Conservation (phyloP, 1,140 invertebrate genomes). For the Maconellicoccus hirsutus region DNA sequence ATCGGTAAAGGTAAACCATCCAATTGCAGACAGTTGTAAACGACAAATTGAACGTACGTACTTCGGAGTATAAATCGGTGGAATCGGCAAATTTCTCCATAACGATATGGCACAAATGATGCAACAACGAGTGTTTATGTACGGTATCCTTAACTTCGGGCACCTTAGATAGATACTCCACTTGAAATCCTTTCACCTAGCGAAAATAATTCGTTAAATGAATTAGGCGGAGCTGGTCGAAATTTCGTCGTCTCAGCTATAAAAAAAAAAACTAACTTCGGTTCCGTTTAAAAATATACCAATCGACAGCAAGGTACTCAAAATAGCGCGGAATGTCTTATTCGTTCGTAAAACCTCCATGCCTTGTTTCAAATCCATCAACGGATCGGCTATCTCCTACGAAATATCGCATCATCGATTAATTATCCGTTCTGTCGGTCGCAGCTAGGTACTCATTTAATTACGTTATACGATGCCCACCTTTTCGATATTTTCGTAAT, state of each 20-base stretch:
- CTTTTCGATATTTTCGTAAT: conserved; percentile 92
- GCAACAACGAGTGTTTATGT: conserved; percentile 92
- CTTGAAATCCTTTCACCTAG: conserved; percentile 91
- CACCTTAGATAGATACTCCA: conserved; percentile 95
- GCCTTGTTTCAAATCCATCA: conserved; percentile 96
- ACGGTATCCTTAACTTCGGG: conserved; percentile 99
- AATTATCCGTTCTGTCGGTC: too few species aligned
- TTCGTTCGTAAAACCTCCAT: conserved; percentile 81
- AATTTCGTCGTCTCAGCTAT: too few species aligned
- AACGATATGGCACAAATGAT: conserved; percentile 95
- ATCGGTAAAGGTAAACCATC: not conserved
- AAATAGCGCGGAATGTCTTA: conserved; percentile 87
- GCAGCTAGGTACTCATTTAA: not conserved
- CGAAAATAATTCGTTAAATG: too few species aligned
- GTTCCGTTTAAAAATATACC: conserved; percentile 95
- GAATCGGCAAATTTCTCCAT: conserved; percentile 92
- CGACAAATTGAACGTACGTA: conserved; percentile 36
- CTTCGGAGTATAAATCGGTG: conserved; percentile 93
- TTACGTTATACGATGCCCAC: conserved; percentile 43
- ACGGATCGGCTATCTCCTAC: conserved; percentile 92
- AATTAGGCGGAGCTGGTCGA: too few species aligned
- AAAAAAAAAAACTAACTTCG: conserved; percentile 60
- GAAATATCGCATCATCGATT: conserved; percentile 29
- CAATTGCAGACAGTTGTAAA: not conserved
- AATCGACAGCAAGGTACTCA: conserved; percentile 84